Base-by-base conservation (phyloP, 2,888 invertebrate genomes). In the Apotomis capreana region DNA sequence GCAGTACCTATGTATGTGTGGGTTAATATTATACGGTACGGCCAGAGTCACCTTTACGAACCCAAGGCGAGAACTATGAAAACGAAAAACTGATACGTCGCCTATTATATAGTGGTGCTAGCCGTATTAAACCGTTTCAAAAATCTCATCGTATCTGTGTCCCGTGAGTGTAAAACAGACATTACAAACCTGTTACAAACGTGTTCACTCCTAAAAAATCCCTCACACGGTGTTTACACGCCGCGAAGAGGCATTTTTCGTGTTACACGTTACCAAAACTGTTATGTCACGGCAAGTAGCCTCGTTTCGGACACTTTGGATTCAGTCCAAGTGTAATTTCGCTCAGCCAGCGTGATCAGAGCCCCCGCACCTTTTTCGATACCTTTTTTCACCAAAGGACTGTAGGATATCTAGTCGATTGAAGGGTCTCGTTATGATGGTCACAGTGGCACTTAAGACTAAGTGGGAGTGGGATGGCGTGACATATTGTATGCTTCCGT, bases 301-400 rank as follows among this genome's bases (percentile, higher is more conserved):
- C 74, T 79, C 81, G 79, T 86, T 86, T 81, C 80, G 82, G 85
- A 86, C 86, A 87, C 84, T 88, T 89, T 90, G 90, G 90, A 89
- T 78, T 79, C 78, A 78, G 79, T 89, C 90, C 90, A 90, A 90
- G 84, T 87, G 78, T 79, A 78, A 78, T 80, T 77, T 76, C 76
- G 76, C 36, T 51, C 69, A 64, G 70, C 87, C 81, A 83, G 71
- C 75, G 65, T 77, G 77, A 67, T 70, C 69, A 74, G 85, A 83
- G 4, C 85, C 46, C 76, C 76, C 75, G 73, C 74, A 76, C 79
- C 78, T 77, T 74, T 79, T 79, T 79, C 77, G 80, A 78, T 76
- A 49, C 49, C 62, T 76, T 76, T 6, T 36, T 52, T 57, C 40
- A 57, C 46, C 44, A 54, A 68, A 68, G 37, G 13, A 1, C n/a